Percentiles rank a stretch among this genome's conserved stretches.
Conservation (phyloP, 2,113 vertebrate genomes). For the Plecturocebus donacophilus region DNA sequence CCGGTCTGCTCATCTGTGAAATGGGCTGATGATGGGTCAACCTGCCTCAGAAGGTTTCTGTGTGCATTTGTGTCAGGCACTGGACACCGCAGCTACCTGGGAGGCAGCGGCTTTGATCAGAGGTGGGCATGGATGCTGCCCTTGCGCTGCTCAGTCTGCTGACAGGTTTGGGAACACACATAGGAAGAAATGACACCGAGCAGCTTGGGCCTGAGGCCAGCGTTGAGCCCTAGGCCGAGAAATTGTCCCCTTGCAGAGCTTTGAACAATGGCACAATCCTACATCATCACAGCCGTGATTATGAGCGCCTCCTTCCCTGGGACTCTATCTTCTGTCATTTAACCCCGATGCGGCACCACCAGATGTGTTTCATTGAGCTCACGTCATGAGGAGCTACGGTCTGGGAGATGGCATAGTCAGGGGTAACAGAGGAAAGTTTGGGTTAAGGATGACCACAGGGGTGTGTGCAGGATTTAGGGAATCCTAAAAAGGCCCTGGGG, state of each 20-base stretch:
- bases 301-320: not conserved
- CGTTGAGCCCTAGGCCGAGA: not conserved
- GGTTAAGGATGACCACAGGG: not conserved
- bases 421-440: not conserved
- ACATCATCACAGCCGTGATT: too few species aligned
- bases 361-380: too few species aligned
- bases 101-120: not conserved
- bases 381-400: not conserved
- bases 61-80: not conserved
- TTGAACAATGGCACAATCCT: too few species aligned
- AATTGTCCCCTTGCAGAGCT: accelerated
- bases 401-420: not conserved
- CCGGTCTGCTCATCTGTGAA: not conserved
- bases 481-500: too few species aligned
- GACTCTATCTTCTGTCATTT: not conserved
- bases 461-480: not conserved
- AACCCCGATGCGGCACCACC: accelerated
- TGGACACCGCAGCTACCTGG: too few species aligned
- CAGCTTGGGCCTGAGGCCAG: too few species aligned
- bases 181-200: accelerated
- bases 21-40: too few species aligned
- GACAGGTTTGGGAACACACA: not conserved
- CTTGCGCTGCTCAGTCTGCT: not conserved
- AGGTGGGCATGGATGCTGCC: not conserved
- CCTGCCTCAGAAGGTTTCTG: not conserved